Evolutionary conservation across 2,797 vertebrate genomes (phyloP).

Genomic region (Tauraco hartlaubi): DNA sequence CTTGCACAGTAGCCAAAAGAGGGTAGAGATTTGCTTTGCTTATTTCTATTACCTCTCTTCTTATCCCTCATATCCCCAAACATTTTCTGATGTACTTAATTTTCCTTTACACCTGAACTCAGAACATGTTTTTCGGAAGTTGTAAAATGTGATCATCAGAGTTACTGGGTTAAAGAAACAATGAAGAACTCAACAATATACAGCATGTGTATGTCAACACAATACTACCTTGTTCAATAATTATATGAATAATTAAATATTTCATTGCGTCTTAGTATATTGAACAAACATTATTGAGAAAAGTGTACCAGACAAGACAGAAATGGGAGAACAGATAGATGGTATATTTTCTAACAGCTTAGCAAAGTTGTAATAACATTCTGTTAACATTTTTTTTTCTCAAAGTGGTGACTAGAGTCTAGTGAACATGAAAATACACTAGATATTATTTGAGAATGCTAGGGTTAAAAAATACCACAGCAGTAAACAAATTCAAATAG

Average conservation of each 20-base stretch:
- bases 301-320: not conserved
- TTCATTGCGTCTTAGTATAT: not conserved
- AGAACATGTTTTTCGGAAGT: not conserved
- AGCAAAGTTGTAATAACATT: not conserved
- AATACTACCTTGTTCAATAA: not conserved
- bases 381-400: not conserved
- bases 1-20: not conserved
- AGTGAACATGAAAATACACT: not conserved
- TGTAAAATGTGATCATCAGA: not conserved
- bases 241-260: not conserved
- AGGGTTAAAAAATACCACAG: not conserved
- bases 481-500: not conserved
- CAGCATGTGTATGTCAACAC: not conserved
- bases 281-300: not conserved
- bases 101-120: not conserved
- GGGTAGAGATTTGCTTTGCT: not conserved
- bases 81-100: not conserved
- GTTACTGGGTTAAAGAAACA: not conserved
- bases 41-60: not conserved
- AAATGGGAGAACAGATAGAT: not conserved
- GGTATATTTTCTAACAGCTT: not conserved
- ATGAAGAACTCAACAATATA: not conserved
- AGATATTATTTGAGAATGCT: not conserved
- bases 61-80: not conserved
- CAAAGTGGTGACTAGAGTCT: not conserved